Conservation (phyloP, 1,140 invertebrate species). For the Tachypleus tridentatus region DNA sequence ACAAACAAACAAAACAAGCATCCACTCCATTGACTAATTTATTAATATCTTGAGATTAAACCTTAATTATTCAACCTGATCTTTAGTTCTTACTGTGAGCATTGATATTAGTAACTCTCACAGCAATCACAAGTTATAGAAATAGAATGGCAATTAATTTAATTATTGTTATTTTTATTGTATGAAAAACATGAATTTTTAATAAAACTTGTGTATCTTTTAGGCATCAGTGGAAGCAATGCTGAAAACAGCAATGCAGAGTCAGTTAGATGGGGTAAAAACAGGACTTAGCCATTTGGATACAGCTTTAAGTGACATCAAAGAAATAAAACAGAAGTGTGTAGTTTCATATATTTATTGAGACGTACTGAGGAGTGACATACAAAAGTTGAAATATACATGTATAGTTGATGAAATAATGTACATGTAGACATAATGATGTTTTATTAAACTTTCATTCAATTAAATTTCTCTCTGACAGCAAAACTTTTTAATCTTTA, state of each 20-base stretch:
- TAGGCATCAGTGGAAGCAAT: constrained; percentile 91
- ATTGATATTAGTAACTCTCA: not conserved
- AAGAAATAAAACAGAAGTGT: constrained; percentile 56
- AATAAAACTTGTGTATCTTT: constrained; percentile 6
- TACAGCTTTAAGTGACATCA: constrained; percentile 66
- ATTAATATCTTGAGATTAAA: constrained; percentile 7
- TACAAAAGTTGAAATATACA: too few relatives aligned
- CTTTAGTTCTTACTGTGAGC: not conserved
- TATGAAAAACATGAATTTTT: constrained; percentile 5
- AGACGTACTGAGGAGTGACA: not conserved
- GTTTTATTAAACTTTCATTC: not conserved
- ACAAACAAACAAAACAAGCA: too few relatives aligned
- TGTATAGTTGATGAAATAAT: not conserved
- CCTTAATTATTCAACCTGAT: constrained; percentile 8
- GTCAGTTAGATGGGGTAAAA: constrained; percentile 89
- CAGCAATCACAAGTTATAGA: not conserved
- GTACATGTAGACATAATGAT: not conserved
- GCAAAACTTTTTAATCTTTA: constrained; percentile 1
- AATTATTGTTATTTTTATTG: not conserved
- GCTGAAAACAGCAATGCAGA: constrained; percentile 96
- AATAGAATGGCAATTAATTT: too few relatives aligned
- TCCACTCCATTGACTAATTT: not conserved
- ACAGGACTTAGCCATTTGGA: constrained; percentile 85
- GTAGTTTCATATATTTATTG: constrained; percentile 19
- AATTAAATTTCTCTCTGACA: not conserved